These are phyloP conservation scores for Noctilio leporinus DNA, from an alignment of 2,113 vertebrate genomes.

Conservation along the genomic window DNA sequence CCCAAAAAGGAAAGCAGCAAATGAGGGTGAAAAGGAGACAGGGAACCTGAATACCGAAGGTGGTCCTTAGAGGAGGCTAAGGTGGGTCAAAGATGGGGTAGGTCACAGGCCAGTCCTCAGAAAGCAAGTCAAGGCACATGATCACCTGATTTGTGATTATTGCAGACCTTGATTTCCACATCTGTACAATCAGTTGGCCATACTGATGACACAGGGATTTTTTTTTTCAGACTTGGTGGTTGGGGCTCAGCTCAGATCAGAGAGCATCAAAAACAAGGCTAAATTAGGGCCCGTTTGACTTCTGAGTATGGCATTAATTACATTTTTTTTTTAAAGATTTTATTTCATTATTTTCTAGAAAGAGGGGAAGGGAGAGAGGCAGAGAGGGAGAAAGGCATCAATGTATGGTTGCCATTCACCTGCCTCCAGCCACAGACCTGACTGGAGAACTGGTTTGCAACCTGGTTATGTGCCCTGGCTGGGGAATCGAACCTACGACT, in stretches of 20 bases:
- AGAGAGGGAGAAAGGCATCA: too few species aligned
- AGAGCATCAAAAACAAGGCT: slow-evolving; percentile 58
- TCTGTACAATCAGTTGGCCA: neutral
- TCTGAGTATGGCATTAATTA: slow-evolving; percentile 58
- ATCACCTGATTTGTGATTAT: neutral
- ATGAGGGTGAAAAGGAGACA: neutral
- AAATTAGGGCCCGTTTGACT: slow-evolving; percentile 37
- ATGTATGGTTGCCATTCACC: too few species aligned
- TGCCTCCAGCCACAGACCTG: too few species aligned
- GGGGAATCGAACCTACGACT: too few species aligned
- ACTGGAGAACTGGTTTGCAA: too few species aligned
- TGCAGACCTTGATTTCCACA: neutral
- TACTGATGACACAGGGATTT: neutral
- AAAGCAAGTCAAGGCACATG: neutral
- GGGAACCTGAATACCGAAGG: neutral
- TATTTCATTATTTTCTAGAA: too few species aligned
- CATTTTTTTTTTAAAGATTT: too few species aligned
- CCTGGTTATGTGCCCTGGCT: too few species aligned
- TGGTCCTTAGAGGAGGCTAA: neutral
- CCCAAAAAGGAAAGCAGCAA: neutral
- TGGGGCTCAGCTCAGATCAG: slow-evolving; percentile 33
- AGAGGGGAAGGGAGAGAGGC: too few species aligned
- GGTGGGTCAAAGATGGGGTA: neutral
- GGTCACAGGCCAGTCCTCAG: neutral
- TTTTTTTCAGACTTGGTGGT: neutral